phyloP scores from a whole-genome alignment of 2,888 invertebrate genomes.

The Mechanitis mazaeus region DNA sequence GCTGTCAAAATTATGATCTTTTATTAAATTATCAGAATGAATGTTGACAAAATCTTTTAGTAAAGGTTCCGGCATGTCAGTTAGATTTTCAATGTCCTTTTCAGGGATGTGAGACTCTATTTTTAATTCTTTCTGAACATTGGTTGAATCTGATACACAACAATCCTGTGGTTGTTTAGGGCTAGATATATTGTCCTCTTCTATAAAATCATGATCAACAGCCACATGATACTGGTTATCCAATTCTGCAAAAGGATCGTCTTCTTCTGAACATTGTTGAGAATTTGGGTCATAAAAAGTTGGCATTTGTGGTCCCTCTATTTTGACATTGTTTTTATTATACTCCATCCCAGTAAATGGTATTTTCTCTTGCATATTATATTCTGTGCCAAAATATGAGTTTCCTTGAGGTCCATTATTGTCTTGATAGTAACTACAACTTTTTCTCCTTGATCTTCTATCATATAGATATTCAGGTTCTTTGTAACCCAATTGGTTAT shows the following conservation, averaged over 20 bases:
- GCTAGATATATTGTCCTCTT: conserved; percentile 43
- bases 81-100: conserved; percentile 5
- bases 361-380: too few species aligned
- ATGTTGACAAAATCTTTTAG: conserved; percentile 1
- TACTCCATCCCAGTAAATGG: conserved; percentile 23
- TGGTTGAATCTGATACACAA: conserved; percentile 11
- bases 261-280: conserved; percentile 54
- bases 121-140: conserved; percentile 39
- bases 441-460: conserved; percentile 38
- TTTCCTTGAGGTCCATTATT: conserved; percentile 27
- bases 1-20: background rate
- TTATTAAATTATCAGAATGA: background rate
- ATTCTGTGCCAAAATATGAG: conserved; percentile 13
- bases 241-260: conserved; percentile 66
- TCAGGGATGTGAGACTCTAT: conserved; percentile 17
- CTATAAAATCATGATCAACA: conserved; percentile 65
- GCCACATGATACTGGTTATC: conserved; percentile 70
- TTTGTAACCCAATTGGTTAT: conserved; percentile 27
- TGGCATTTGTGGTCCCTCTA: conserved; percentile 28
- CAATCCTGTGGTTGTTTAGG: conserved; percentile 25
- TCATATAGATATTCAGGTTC: conserved; percentile 43
- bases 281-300: conserved; percentile 53
- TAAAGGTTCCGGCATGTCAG: background rate
- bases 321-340: conserved; percentile 28
- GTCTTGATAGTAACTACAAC: conserved; percentile 32